phyloP scores from a whole-genome alignment of 2,888 invertebrate genomes.

The Mycalesis mineus region DNA sequence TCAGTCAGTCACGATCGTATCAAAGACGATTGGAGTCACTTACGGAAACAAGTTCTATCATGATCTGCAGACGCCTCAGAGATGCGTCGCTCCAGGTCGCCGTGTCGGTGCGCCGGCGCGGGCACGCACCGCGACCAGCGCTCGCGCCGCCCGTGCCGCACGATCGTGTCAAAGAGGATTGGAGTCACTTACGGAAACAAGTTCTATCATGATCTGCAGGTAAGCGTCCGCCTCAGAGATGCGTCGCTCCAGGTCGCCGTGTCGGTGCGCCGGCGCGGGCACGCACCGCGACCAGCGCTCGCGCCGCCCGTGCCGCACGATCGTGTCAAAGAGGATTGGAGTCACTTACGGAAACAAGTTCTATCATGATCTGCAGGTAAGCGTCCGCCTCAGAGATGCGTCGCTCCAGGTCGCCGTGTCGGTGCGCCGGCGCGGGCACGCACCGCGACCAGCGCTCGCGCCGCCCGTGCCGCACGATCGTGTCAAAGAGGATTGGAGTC shows the following conservation, averaged over 20 bases:
- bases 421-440: constrained; percentile 58
- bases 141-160: constrained; percentile 82
- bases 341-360: constrained; percentile 86
- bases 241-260: constrained; percentile 89
- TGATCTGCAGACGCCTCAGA: constrained; percentile 83
- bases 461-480: constrained; percentile 88
- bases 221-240: constrained; percentile 97
- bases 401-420: constrained; percentile 86
- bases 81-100: constrained; percentile 91
- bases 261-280: constrained; percentile 58
- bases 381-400: constrained; percentile 97
- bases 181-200: constrained; percentile 86
- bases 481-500: too few relatives aligned
- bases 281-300: constrained; percentile 70
- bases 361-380: constrained; percentile 96
- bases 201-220: constrained; percentile 96
- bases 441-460: constrained; percentile 72
- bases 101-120: constrained; percentile 57
- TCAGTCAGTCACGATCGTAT: constrained; percentile 89
- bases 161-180: constrained; percentile 83
- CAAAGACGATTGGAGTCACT: constrained; percentile 29
- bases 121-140: constrained; percentile 69
- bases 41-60: constrained; percentile 39
- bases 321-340: constrained; percentile 71
- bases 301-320: constrained; percentile 84